Evolutionary conservation across 2,797 vertebrate genomes (phyloP), one percentile per base, ranked within the genome.

Genomic region (Nannoperca obscura): DNA sequence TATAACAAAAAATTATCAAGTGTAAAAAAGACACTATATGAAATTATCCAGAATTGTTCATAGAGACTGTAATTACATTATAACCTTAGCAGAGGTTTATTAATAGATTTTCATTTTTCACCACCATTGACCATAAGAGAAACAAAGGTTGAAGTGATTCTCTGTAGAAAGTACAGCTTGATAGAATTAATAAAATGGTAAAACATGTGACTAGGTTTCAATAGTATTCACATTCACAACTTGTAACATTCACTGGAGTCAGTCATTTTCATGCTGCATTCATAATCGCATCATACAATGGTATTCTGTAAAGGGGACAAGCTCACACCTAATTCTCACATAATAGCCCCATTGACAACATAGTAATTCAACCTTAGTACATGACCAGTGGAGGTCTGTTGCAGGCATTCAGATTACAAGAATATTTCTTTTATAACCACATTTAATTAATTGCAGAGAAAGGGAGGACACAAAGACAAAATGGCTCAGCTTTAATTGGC

Each of bases 361-460:
- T 74, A 81, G 92, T 92, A 90, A 90, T 92, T 93, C 87, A 88
- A 81, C 82, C 82, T 86, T 61, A 80, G 89, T 86, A 74, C 84
- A 82, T 74, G 89, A 92, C 85, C 87, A 81, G 80, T 78, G 81
- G 80, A 90, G 76, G 87, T 84, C 84, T 76, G 85, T 80, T 83
- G 85, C 86, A 90, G 89, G 85, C 91, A 92, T 94, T 94, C 92
- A 93, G 66, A 91, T 81, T 85, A 73, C 75, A 47, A 78, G 88
- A 91, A 90, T 83, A 84, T 92, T 81, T 84, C 84, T 93, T 94
- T 94, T 92, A 92, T 93, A 92, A 89, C 92, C 89, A 85, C 88
- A 78, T 93, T 90, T 93, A 94, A 95, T 95, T 94, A 94, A 95
- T 95, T 92, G 93, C 91, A 85, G 85, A 83, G 90, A 89, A 93